phyloP scores from a whole-genome alignment of 2,797 vertebrate genomes.

The Ptychobarbus kaznakovi region DNA sequence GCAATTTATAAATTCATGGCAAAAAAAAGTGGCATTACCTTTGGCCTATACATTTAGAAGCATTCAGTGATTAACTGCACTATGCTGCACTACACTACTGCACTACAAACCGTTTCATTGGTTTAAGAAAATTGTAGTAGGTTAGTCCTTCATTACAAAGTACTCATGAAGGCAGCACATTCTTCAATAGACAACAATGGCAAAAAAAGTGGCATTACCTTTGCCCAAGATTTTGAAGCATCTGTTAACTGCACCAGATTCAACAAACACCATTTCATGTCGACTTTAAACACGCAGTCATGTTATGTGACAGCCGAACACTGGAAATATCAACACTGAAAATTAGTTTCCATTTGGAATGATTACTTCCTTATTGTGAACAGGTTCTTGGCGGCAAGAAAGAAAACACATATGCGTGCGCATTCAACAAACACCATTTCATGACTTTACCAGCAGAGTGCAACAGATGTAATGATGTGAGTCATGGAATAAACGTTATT shows the following conservation, averaged over 20 bases:
- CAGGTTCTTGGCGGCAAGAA: neutral
- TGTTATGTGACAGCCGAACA: neutral
- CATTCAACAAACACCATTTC: too few species aligned
- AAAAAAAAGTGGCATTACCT: neutral
- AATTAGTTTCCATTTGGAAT: neutral
- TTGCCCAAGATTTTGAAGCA: neutral
- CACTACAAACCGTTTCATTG: neutral
- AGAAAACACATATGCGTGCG: neutral
- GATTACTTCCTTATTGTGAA: neutral
- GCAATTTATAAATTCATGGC: too few species aligned
- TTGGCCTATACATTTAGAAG: neutral
- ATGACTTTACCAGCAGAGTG: neutral
- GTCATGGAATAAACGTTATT: slow-evolving; percentile 21
- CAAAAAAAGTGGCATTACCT: too few species aligned
- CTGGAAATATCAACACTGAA: neutral
- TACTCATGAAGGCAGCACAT: neutral
- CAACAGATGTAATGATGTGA: slow-evolving; percentile 21
- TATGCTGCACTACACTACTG: too few species aligned
- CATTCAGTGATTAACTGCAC: neutral
- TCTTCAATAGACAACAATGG: too few species aligned
- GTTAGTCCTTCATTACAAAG: too few species aligned
- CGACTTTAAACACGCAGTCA: neutral
- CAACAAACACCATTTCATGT: neutral
- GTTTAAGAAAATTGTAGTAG: neutral
- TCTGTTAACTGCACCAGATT: neutral